Evolutionary conservation across 2,888 invertebrate species (phyloP), one percentile per base, ranked within the genome.

Genomic region (Drosophila picticornis): DNA sequence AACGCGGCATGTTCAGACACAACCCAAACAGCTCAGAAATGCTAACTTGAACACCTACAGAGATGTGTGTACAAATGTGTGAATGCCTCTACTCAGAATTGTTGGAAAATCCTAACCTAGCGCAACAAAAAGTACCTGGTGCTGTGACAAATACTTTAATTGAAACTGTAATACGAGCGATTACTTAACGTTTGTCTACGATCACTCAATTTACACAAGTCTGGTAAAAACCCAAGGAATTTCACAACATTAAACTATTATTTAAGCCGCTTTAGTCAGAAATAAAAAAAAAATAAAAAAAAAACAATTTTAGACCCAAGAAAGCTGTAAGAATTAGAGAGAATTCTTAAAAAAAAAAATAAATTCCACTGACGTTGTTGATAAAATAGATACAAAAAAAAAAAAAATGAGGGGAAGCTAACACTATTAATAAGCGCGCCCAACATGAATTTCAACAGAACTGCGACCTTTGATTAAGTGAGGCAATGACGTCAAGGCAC

Each of bases 401-500:
- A 22, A 13, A 69, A 38, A 29, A 43, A n/a, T n/a, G 29, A 38
- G n/a, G 22, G 10, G 6, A 3, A 27, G 11, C 4, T 22, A 34
- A 55, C 36, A 46, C 48, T 43, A 50, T n/a, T 31, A 38, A 22
- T 40, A 40, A 27, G 29, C 9, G n/a, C 29, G 56, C n/a, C 62
- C 65, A 46, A 43, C 51, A 43, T 6, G 52, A 71, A 62, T 50
- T 72, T 67, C 74, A 58, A 60, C 55, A 51, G 74, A 86, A 75
- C 59, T 56, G 51, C 75, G 77, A 88, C 75, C 86, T 85, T 84
- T 85, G 88, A 75, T 67, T 57, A 55, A 66, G 55, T 31, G n/a
- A 16, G 59, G 31, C 65, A 66, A 72, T 84, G 86, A 88, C 84
- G 84, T 84, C 83, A 84, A 71, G 77, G 81, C 84, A 84, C 84